phyloP scores from a whole-genome alignment of 2,797 vertebrate species.

The Mareca strepera region DNA sequence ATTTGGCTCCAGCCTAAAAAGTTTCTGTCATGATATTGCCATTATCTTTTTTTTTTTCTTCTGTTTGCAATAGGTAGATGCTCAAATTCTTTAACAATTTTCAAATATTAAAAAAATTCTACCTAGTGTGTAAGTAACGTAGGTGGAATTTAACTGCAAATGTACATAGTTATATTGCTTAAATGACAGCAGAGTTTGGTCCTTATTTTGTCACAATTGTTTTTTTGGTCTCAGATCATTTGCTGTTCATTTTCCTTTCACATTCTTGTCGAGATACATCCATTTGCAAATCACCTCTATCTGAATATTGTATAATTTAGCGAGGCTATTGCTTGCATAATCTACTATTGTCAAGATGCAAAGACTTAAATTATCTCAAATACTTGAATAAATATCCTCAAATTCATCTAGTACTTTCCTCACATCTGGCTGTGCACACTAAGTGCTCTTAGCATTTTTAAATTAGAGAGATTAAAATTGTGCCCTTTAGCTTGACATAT shows the following conservation, averaged over 20 bases:
- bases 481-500: conserved; percentile 5
- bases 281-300: conserved; percentile 36
- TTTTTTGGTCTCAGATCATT: neutral
- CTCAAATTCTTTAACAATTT: conserved; percentile 6
- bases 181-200: neutral
- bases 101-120: conserved; percentile 8
- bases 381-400: conserved; percentile 23
- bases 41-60: neutral
- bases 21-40: neutral
- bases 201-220: conserved; percentile 20
- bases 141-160: conserved; percentile 42
- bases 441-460: neutral
- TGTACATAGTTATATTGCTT: neutral
- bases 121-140: neutral
- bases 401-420: neutral
- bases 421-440: neutral
- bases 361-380: conserved; percentile 27
- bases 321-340: neutral
- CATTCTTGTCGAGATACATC: neutral
- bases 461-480: neutral
- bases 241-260: conserved; percentile 19
- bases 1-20: neutral
- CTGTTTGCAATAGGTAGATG: neutral
- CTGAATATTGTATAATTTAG: conserved; percentile 41
- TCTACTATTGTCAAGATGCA: neutral